phyloP scores from a whole-genome alignment of 2,113 vertebrate species.

The Octodon degus region DNA sequence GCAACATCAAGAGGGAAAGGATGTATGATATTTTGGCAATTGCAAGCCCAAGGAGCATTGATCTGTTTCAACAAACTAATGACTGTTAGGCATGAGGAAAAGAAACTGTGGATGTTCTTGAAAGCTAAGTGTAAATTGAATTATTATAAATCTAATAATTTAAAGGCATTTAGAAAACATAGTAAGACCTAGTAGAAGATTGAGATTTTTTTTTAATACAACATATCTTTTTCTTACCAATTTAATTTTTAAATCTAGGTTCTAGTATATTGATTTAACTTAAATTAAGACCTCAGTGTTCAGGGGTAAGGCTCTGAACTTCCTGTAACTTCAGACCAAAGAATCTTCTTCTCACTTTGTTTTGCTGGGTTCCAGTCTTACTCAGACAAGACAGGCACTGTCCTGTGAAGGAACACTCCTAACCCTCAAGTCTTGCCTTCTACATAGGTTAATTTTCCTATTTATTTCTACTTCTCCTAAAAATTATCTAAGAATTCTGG shows the following conservation, averaged over 20 bases:
- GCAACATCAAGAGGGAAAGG: slow-evolving; percentile 45
- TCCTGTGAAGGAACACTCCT: not conserved
- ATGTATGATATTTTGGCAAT: slow-evolving; percentile 53
- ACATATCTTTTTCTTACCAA: slow-evolving; percentile 38
- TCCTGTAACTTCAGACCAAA: not conserved
- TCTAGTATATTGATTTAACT: slow-evolving; percentile 52
- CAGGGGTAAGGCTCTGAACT: not conserved
- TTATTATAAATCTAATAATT: slow-evolving; percentile 63
- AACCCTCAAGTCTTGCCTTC: not conserved
- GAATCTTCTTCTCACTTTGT: not conserved
- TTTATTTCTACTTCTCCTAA: slow-evolving; percentile 33
- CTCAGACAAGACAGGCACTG: not conserved
- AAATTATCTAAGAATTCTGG: slow-evolving; percentile 30
- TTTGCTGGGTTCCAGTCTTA: not conserved
- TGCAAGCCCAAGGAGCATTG: slow-evolving; percentile 22
- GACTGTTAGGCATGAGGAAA: slow-evolving; percentile 49
- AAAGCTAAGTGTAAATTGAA: slow-evolving; percentile 60
- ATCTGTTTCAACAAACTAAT: slow-evolving; percentile 55
- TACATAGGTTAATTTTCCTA: not conserved
- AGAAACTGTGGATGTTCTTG: not conserved
- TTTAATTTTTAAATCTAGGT: slow-evolving; percentile 60
- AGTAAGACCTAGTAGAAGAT: slow-evolving; percentile 45
- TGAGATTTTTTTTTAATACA: slow-evolving; percentile 63
- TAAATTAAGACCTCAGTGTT: slow-evolving; percentile 32
- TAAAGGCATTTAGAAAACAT: slow-evolving; percentile 60